Evolutionary conservation across 2,113 vertebrate species (phyloP).

Genomic region (Brienomyrus brachyistius): DNA sequence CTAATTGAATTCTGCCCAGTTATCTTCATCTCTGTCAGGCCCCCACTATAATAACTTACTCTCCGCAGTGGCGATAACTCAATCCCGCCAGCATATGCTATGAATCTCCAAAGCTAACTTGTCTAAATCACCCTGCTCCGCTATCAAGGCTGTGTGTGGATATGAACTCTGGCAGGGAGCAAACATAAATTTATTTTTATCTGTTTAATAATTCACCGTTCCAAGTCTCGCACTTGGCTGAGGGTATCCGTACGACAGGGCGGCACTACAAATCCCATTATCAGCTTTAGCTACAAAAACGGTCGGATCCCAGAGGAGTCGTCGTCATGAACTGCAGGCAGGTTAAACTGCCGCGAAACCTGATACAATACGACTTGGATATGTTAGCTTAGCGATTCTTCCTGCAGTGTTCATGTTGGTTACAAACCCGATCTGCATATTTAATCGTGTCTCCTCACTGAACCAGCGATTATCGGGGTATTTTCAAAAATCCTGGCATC

Average conservation of each 20-base stretch:
- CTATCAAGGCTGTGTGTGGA: slow-evolving; percentile 76
- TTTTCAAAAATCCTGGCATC: background rate
- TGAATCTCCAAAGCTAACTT: slow-evolving; percentile 83
- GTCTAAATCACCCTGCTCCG: slow-evolving; percentile 87
- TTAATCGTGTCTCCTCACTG: background rate
- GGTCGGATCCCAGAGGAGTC: background rate
- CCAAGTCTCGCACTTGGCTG: slow-evolving; percentile 43
- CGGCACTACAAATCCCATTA: slow-evolving; percentile 46
- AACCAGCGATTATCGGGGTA: background rate
- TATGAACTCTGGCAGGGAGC: slow-evolving; percentile 87
- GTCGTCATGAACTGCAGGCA: background rate
- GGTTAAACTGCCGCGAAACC: background rate
- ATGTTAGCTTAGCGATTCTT: background rate
- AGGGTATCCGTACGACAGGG: slow-evolving; percentile 56
- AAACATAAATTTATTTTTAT: slow-evolving; percentile 92
- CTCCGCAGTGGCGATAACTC: slow-evolving; percentile 93
- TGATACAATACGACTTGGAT: background rate
- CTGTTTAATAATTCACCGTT: slow-evolving; percentile 79
- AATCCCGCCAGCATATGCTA: slow-evolving; percentile 91
- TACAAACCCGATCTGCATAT: background rate
- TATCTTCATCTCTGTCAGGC: slow-evolving; percentile 99
- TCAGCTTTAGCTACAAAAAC: slow-evolving; percentile 17
- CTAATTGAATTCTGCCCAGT: slow-evolving; percentile 99
- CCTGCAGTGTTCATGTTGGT: background rate
- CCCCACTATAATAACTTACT: slow-evolving; percentile 98